Conservation (phyloP, 37 sponge, comb jelly and placozoan species). For the Halichondria panicea region DNA sequence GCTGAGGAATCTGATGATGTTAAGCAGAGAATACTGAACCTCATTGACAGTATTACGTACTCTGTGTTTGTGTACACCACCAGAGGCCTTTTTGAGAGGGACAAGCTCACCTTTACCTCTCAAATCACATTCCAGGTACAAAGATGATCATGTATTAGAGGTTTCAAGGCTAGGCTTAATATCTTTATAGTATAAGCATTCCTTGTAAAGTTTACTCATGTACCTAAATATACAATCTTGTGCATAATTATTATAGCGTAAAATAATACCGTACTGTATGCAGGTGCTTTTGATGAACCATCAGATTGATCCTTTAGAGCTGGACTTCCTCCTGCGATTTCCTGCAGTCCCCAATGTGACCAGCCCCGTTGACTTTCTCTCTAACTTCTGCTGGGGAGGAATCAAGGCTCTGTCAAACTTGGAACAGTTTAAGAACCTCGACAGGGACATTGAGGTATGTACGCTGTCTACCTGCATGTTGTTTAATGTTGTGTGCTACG, state of each 20-base stretch:
- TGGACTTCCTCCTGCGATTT: slow-evolving; percentile 97
- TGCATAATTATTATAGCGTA: not conserved
- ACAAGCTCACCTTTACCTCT: slow-evolving; percentile 94
- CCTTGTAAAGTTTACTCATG: too few relatives aligned
- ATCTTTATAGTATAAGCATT: not conserved
- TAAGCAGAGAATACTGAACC: slow-evolving; percentile 84
- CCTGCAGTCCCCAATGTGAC: slow-evolving; percentile 85
- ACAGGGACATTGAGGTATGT: slow-evolving; percentile 88
- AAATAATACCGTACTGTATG: not conserved
- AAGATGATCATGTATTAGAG: not conserved
- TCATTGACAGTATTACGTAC: slow-evolving; percentile 96
- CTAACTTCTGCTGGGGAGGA: slow-evolving; percentile 93
- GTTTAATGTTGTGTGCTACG: not conserved
- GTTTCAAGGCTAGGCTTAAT: not conserved
- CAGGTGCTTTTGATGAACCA: slow-evolving; percentile 84
- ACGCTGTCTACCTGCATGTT: not conserved
- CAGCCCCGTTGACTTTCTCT: slow-evolving; percentile 97
- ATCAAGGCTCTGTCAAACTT: slow-evolving; percentile 94
- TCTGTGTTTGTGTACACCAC: slow-evolving; percentile 96
- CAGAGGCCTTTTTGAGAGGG: slow-evolving; percentile 94
- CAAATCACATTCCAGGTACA: slow-evolving; percentile 94
- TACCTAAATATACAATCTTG: not conserved
- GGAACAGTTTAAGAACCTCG: slow-evolving; percentile 98
- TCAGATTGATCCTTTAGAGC: slow-evolving; percentile 90
- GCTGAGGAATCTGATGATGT: slow-evolving; percentile 83